Base-by-base conservation (phyloP, 2,113 vertebrate species). In the Centropristis striata region DNA sequence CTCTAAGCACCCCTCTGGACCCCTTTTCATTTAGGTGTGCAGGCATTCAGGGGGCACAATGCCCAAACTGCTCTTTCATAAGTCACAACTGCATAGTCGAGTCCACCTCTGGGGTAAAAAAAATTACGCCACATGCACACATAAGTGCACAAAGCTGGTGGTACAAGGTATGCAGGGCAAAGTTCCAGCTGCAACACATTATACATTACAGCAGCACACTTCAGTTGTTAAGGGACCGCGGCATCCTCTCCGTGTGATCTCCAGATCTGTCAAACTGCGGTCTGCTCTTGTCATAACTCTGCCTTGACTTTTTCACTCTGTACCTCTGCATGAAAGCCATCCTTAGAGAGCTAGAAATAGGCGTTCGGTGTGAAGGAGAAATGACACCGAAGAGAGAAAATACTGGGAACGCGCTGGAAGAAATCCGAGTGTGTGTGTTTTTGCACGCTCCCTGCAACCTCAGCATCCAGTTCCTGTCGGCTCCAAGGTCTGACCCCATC, bases 221-320 rank as follows among this genome's bases (percentile, higher is more conserved):
- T 64, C 47, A 54, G 86, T 85, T 86, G 80, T 86, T 86, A 72
- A 87, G 87, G 80, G 85, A 82, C 70, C 15, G 46, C 60, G 11
- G 83, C 72, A 78, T 87, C 87, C 80, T 86, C 85, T 69, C 61
- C 23, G 69, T 87, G 84, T 82, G 86, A 87, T 83, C 87, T 84
- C 59, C 71, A 84, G 71, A 88, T 85, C 81, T 79, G 90, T 85
- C 91, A 79, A 63, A 71, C 71, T 71, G 80, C 2, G 73, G 80
- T 77, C 82, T 78, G 65, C 68, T 78, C 85, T 70, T 83, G 75
- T 87, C 84, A 77, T 80, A 77, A 85, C 72, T 65, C 58, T 67
- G 75, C 67, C 68, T 46, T 49, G 67, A 79, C 53, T 85, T 60
- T 88, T 79, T 82, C 76, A 61, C 58, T 78, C 54, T 47, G 25